Percentiles rank a stretch among this genome's conserved stretches.
These are phyloP conservation scores for Neoniphon sammara DNA, from an alignment of 2,797 vertebrate species.

Conservation along the genomic window DNA sequence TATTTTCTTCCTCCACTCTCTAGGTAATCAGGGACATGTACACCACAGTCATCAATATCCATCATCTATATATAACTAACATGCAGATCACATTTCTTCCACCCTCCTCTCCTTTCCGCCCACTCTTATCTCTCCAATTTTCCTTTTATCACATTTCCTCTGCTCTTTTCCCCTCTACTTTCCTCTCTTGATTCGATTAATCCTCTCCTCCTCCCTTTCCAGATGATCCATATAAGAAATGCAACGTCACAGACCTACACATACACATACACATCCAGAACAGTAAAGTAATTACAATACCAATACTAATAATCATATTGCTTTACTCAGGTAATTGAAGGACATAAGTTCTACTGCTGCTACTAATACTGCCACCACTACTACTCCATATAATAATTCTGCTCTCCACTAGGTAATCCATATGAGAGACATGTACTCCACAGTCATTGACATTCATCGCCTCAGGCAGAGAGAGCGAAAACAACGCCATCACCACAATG, in stretches of 20 bases:
- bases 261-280: constrained; percentile 12
- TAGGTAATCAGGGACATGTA: constrained; percentile 21
- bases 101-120: constrained; percentile 29
- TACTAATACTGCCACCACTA: background rate
- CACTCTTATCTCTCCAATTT: constrained; percentile 44
- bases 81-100: constrained; percentile 59
- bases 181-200: constrained; percentile 54
- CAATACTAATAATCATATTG: constrained; percentile 1
- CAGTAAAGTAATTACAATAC: background rate
- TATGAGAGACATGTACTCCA: constrained; percentile 99
- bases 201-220: constrained; percentile 15
- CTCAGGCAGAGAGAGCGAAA: constrained; percentile 91
- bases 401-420: constrained; percentile 87
- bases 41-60: constrained; percentile 55
- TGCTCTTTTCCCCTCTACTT: constrained; percentile 40
- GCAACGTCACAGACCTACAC: constrained; percentile 87
- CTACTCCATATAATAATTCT: background rate
- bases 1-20: constrained; percentile 13
- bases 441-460: constrained; percentile 97
- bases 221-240: constrained; percentile 89
- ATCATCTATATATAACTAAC: constrained; percentile 41
- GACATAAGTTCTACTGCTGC: no score
- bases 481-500: constrained; percentile 78
- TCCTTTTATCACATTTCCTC: constrained; percentile 61
- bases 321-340: background rate